Evolutionary conservation across 2,888 invertebrate species (phyloP).

Genomic region (Amorpha juglandis): DNA sequence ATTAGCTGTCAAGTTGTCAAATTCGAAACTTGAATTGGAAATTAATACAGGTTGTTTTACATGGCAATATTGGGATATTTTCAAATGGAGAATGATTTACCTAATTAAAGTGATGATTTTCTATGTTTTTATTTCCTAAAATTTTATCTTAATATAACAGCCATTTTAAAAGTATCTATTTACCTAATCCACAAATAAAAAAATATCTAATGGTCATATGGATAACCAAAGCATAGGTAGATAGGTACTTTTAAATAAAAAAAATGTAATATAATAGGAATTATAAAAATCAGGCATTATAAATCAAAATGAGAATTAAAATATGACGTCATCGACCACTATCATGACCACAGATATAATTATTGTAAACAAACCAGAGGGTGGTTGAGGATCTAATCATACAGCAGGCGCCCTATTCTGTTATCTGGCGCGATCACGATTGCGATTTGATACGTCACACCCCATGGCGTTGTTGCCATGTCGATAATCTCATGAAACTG

Average conservation of each 20-base stretch:
- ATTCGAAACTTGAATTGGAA: slow-evolving; percentile 29
- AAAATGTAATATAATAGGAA: no score
- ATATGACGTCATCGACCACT: slow-evolving; percentile 10
- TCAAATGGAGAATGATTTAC: no score
- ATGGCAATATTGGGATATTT: background rate
- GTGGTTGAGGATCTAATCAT: slow-evolving; percentile 63
- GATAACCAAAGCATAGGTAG: no score
- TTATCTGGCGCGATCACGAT: slow-evolving; percentile 74
- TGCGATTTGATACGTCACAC: slow-evolving; percentile 76
- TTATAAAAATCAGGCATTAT: no score
- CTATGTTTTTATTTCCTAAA: no score
- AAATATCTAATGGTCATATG: no score
- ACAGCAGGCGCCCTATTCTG: slow-evolving; percentile 55
- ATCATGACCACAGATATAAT: slow-evolving; percentile 46
- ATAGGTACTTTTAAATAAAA: no score
- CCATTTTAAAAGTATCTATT: no score
- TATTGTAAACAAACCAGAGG: slow-evolving; percentile 57
- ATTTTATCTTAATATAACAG: no score
- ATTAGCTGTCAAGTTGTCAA: slow-evolving; percentile 47
- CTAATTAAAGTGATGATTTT: no score
- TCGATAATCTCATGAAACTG: slow-evolving; percentile 29
- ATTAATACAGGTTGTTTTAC: slow-evolving; percentile 16
- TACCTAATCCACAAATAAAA: no score
- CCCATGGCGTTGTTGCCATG: slow-evolving; percentile 31
- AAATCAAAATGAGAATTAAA: background rate